Evolutionary conservation across 2,888 invertebrate species (phyloP).

Genomic region (Patella ulyssiponensis): DNA sequence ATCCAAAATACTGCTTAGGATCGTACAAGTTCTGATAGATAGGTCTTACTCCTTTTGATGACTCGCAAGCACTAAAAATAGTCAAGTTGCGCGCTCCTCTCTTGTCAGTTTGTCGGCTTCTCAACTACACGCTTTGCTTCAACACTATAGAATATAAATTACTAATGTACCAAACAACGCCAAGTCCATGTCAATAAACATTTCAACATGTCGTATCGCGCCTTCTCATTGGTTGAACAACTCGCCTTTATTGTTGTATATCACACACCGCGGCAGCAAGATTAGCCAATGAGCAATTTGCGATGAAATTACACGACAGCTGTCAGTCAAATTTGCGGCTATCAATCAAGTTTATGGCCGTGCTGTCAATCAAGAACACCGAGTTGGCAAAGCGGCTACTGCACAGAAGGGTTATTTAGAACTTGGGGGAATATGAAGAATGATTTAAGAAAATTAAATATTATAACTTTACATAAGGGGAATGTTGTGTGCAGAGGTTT

Average conservation of each 20-base stretch:
- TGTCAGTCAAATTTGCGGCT: slow-evolving; percentile 5
- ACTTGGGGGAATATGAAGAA: too few species aligned
- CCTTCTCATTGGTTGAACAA: slow-evolving; percentile 1
- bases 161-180: slow-evolving; percentile 9
- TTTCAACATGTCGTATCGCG: not conserved
- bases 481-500: not conserved
- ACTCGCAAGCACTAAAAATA: too few species aligned
- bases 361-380: not conserved
- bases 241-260: not conserved
- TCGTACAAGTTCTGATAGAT: too few species aligned
- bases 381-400: too few species aligned
- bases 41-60: too few species aligned
- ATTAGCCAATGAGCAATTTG: not conserved
- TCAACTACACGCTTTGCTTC: not conserved
- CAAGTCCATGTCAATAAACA: not conserved
- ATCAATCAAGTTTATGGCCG: slow-evolving; percentile 1
- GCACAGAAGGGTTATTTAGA: too few species aligned
- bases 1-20: too few species aligned
- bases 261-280: not conserved
- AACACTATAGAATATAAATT: slow-evolving; percentile 9
- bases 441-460: slow-evolving; percentile 9
- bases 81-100: too few species aligned
- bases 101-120: not conserved
- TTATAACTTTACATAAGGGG: not conserved
- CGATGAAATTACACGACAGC: slow-evolving; percentile 1